Conservation (phyloP, 2,888 invertebrate species). For the Drosophila kanekoi region DNA sequence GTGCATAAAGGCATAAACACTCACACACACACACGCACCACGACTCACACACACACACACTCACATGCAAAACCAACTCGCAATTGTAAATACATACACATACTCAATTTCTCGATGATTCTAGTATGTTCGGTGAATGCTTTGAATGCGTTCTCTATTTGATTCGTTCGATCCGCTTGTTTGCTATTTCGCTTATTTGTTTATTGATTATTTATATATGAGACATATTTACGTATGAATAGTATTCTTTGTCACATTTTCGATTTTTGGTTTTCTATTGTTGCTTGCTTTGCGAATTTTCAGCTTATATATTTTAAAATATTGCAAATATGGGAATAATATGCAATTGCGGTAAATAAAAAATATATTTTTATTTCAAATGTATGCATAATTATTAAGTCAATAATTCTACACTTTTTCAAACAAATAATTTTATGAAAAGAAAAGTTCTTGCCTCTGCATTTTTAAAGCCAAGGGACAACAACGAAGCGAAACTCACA, state of each 20-base stretch:
- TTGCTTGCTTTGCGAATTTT: too few species aligned
- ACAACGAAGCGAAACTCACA: neutral
- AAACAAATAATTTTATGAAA: neutral
- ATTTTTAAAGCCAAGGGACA: neutral
- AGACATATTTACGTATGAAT: slow-evolving; percentile 5
- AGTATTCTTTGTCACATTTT: neutral
- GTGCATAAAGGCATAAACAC: slow-evolving; percentile 9
- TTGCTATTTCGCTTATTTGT: slow-evolving; percentile 39
- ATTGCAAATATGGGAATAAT: slow-evolving; percentile 1
- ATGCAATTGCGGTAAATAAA: too few species aligned
- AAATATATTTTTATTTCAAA: too few species aligned
- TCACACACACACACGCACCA: slow-evolving; percentile 16
- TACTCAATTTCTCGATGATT: slow-evolving; percentile 47
- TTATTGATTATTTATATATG: slow-evolving; percentile 30
- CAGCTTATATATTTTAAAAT: slow-evolving; percentile 10
- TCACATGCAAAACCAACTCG: slow-evolving; percentile 3
- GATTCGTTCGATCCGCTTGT: slow-evolving; percentile 29
- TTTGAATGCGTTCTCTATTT: slow-evolving; percentile 53
- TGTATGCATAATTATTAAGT: neutral
- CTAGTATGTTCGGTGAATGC: slow-evolving; percentile 57
- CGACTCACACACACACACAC: slow-evolving; percentile 17
- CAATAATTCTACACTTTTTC: neutral
- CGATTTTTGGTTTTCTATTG: slow-evolving; percentile 33
- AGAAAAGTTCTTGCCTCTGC: neutral
- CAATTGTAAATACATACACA: slow-evolving; percentile 18